These are phyloP conservation scores for Periplaneta americana DNA, from an alignment of 1,140 invertebrate species.

Conservation along the genomic window DNA sequence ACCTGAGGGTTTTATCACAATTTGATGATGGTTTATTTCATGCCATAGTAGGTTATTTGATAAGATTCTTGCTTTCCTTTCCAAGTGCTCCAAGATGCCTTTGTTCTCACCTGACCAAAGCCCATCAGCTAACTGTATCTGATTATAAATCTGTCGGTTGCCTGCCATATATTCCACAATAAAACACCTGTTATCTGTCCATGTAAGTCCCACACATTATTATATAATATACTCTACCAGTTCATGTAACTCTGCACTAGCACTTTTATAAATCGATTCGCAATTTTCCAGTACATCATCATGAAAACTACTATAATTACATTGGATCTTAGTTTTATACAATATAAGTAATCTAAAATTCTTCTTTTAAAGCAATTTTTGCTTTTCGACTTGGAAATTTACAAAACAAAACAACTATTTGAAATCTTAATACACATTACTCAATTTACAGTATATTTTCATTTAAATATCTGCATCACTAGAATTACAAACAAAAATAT, in stretches of 20 bases:
- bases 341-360: background rate
- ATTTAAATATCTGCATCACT: background rate
- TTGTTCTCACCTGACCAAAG: background rate
- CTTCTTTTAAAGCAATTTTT: background rate
- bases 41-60: background rate
- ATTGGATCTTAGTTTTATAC: background rate
- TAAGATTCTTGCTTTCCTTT: background rate
- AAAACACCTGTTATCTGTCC: background rate
- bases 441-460: background rate
- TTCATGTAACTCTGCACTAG: background rate
- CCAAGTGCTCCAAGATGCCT: background rate
- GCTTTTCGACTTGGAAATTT: background rate
- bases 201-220: background rate
- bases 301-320: background rate
- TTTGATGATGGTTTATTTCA: conserved; percentile 13
- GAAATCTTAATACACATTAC: background rate
- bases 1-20: conserved; percentile 23
- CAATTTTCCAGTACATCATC: background rate
- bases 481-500: background rate
- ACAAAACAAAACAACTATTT: background rate
- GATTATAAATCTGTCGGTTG: background rate
- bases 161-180: background rate
- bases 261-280: background rate
- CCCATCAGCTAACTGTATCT: background rate
- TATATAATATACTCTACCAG: too few relatives aligned